phyloP scores from a whole-genome alignment of 1,140 invertebrate genomes.

The Macrobrachium rosenbergii region DNA sequence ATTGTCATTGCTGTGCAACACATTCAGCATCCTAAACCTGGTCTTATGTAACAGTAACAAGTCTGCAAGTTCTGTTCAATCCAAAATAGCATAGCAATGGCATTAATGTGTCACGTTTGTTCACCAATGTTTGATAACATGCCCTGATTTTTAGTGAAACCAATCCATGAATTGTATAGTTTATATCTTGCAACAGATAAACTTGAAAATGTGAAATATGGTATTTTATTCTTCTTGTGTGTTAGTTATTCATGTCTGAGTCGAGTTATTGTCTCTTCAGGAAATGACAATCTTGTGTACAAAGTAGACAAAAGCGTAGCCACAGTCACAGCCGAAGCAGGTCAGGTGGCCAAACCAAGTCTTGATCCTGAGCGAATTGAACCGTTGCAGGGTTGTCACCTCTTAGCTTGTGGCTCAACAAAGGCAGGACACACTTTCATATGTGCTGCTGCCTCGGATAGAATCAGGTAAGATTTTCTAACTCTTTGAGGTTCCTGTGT shows the following conservation, averaged over 20 bases:
- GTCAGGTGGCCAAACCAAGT: slow-evolving; percentile 75
- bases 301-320: slow-evolving; percentile 78
- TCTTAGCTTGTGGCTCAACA: slow-evolving; percentile 73
- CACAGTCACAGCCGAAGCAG: slow-evolving; percentile 75
- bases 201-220: not conserved
- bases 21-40: no score
- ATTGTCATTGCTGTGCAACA: no score
- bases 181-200: no score
- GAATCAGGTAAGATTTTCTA: slow-evolving; percentile 72
- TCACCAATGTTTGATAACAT: no score
- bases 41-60: no score
- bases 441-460: slow-evolving; percentile 78
- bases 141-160: no score
- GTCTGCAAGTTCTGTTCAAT: no score
- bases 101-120: no score
- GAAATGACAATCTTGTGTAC: slow-evolving; percentile 77
- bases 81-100: no score
- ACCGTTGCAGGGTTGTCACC: slow-evolving; percentile 76
- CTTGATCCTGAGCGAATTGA: slow-evolving; percentile 75
- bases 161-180: no score
- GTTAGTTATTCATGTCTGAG: not conserved
- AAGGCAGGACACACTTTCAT: slow-evolving; percentile 69
- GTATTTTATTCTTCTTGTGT: no score
- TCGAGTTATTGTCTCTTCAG: slow-evolving; percentile 67
- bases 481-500: not conserved